Conservation (phyloP, 2,888 invertebrate genomes). For the Mythimna albipuncta region DNA sequence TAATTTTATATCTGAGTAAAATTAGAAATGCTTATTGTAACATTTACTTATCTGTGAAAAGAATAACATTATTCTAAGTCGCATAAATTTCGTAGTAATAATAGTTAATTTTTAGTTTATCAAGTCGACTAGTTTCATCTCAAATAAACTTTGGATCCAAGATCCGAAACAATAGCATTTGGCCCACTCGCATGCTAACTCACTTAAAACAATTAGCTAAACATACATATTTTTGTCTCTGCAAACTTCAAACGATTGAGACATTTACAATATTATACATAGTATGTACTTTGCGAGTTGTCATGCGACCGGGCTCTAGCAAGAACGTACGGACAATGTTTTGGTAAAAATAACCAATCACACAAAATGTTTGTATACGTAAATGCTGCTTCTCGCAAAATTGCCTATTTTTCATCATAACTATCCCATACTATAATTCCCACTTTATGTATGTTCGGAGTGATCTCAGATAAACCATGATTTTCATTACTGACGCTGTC, state of each 20-base stretch:
- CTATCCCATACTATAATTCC: constrained; percentile 25
- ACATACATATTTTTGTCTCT: constrained; percentile 2
- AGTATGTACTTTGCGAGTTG: constrained; percentile 3
- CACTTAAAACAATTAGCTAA: constrained; percentile 13
- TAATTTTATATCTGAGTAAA: constrained; percentile 57
- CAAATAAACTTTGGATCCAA: constrained; percentile 64
- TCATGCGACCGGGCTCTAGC: constrained; percentile 12
- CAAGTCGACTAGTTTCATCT: constrained; percentile 67
- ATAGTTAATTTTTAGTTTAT: constrained; percentile 62
- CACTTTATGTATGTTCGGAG: constrained; percentile 33
- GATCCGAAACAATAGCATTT: constrained; percentile 62
- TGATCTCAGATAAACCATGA: constrained; percentile 52
- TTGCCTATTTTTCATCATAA: constrained; percentile 54
- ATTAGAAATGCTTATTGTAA: constrained; percentile 59
- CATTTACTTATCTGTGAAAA: constrained; percentile 52
- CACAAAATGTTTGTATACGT: constrained; percentile 49
- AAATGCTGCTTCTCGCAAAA: constrained; percentile 65
- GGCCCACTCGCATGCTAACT: constrained; percentile 18
- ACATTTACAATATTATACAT: constrained; percentile 7
- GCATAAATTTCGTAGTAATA: constrained; percentile 36
- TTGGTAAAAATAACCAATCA: constrained; percentile 46
- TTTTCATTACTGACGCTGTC: constrained; percentile 37
- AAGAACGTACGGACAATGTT: constrained; percentile 57
- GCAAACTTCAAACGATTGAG: constrained; percentile 9
- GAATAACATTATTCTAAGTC: constrained; percentile 45